Evolutionary conservation across 2,888 invertebrate genomes (phyloP).

Genomic region (Imbricaverruca yamaguchii): DNA sequence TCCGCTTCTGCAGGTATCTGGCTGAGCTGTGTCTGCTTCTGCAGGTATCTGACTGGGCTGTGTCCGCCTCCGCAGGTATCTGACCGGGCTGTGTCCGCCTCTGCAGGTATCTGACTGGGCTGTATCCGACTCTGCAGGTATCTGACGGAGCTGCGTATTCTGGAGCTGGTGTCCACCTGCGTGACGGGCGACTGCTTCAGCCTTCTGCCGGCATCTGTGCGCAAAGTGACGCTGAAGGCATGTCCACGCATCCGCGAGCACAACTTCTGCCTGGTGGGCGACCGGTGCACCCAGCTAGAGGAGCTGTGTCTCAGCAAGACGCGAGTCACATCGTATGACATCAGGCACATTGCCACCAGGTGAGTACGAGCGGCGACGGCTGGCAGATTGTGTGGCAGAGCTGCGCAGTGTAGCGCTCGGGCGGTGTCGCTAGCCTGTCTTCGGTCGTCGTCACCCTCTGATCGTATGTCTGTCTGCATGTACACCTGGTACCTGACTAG

Average conservation of each 20-base stretch:
- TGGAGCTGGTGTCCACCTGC: neutral
- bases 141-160: constrained; percentile 3
- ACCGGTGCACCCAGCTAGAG: constrained; percentile 5
- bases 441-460: too few species aligned
- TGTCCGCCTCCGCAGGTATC: too few species aligned
- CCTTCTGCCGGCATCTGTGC: constrained; percentile 11
- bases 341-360: constrained; percentile 10
- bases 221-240: neutral
- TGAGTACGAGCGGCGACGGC: neutral
- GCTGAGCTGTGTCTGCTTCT: too few species aligned
- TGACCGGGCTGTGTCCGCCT: too few species aligned
- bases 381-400: too few species aligned
- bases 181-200: constrained; percentile 17
- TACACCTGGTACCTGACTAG: too few species aligned
- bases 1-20: too few species aligned
- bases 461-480: too few species aligned
- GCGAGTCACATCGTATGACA: neutral
- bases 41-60: too few species aligned
- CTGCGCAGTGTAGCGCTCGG: too few species aligned
- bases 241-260: constrained; percentile 10
- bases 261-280: constrained; percentile 18
- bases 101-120: too few species aligned
- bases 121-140: neutral
- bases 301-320: constrained; percentile 10
- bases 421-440: too few species aligned